Percentiles rank a stretch among this genome's conserved stretches.
Conservation (phyloP, 2,888 invertebrate genomes). For the Diadegma fenestrale region DNA sequence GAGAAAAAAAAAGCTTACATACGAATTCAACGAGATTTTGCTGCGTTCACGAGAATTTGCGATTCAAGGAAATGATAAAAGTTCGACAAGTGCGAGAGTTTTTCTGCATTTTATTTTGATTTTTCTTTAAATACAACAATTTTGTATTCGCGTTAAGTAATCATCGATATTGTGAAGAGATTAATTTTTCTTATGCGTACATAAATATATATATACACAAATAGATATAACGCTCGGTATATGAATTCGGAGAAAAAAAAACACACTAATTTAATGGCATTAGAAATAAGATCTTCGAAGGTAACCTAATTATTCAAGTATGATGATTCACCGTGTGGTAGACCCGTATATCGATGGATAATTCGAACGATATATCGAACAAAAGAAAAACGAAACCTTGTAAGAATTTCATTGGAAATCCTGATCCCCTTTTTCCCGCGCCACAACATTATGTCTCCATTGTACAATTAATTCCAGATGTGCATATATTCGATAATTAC, state of each 20-base stretch:
- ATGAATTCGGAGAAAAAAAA: slow-evolving; percentile 68
- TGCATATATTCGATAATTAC: slow-evolving; percentile 37
- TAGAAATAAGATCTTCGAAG: slow-evolving; percentile 68
- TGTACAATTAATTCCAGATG: slow-evolving; percentile 65
- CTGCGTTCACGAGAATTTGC: slow-evolving; percentile 29
- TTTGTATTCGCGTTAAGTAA: slow-evolving; percentile 51
- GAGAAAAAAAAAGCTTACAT: slow-evolving; percentile 44
- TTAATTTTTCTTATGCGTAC: slow-evolving; percentile 48
- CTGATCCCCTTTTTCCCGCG: slow-evolving; percentile 21
- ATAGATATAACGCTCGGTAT: slow-evolving; percentile 63
- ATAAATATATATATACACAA: slow-evolving; percentile 24
- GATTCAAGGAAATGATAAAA: background rate
- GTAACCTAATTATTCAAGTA: slow-evolving; percentile 71
- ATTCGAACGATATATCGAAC: slow-evolving; percentile 70
- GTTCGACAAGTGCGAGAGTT: slow-evolving; percentile 36
- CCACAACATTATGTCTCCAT: slow-evolving; percentile 65
- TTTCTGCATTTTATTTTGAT: background rate
- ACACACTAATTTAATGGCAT: slow-evolving; percentile 64
- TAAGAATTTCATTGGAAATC: slow-evolving; percentile 67
- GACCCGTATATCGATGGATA: slow-evolving; percentile 71
- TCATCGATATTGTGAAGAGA: slow-evolving; percentile 53
- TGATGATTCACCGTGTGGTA: slow-evolving; percentile 71
- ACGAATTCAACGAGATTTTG: slow-evolving; percentile 35
- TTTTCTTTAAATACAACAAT: slow-evolving; percentile 5
- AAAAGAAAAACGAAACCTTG: slow-evolving; percentile 57